A percentile compares a stretch with the other conserved stretches of the same genome.
phyloP scores from a whole-genome alignment of 2,888 invertebrate genomes.

The Ophraella communa region DNA sequence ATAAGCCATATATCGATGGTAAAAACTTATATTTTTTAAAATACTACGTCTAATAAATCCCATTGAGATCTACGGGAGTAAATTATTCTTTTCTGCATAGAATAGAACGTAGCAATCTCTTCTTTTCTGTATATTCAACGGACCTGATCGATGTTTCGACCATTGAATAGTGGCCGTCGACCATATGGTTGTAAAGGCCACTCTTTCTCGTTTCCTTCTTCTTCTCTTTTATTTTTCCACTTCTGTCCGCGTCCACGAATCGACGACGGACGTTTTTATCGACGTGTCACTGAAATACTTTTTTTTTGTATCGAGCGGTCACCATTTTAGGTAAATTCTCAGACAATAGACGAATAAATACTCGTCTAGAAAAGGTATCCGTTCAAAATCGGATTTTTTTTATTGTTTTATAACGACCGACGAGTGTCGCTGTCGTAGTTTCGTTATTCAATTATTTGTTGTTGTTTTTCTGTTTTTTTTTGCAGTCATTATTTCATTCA shows the following conservation, averaged over 20 bases:
- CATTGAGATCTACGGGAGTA: not conserved
- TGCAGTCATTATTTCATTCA: constrained; percentile 8
- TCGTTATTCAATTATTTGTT: constrained; percentile 23
- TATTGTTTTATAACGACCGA: constrained; percentile 21
- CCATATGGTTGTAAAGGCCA: constrained; percentile 30
- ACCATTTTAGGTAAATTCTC: constrained; percentile 41
- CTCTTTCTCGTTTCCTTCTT: constrained; percentile 7
- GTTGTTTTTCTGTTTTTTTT: not conserved
- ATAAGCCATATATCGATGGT: no score
- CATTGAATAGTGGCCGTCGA: constrained; percentile 15
- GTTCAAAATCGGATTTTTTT: constrained; percentile 13
- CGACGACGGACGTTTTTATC: constrained; percentile 29
- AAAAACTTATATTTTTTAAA: no score
- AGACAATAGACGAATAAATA: constrained; percentile 40
- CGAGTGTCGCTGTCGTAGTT: constrained; percentile 20
- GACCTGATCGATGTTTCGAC: constrained; percentile 10
- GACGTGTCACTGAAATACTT: constrained; percentile 31
- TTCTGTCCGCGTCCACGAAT: constrained; percentile 24
- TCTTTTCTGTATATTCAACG: constrained; percentile 6
- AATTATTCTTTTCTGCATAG: constrained; percentile 5
- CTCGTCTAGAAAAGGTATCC: constrained; percentile 16
- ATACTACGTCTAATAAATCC: constrained; percentile 4
- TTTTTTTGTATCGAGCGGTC: constrained; percentile 19
- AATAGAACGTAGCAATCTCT: constrained; percentile 3
- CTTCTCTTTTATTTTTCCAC: constrained; percentile 5